phyloP scores from a whole-genome alignment of 2,113 vertebrate genomes.

The Amphiprion ocellaris region DNA sequence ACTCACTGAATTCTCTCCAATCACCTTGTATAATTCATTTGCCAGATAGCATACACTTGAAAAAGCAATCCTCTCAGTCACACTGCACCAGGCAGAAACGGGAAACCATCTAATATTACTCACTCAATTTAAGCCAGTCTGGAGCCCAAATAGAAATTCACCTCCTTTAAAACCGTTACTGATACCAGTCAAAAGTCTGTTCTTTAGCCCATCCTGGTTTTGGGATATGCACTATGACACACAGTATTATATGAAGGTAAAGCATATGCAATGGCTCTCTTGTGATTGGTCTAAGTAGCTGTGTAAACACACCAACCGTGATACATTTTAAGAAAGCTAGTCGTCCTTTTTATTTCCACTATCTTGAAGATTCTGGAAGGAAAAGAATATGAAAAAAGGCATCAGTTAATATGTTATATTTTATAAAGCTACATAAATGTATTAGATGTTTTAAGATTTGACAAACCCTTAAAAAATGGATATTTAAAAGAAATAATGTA shows the following conservation, averaged over 20 bases:
- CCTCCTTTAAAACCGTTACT: conserved; percentile 21
- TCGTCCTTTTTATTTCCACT: conserved; percentile 75
- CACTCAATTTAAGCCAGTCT: not conserved
- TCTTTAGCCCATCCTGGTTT: not conserved
- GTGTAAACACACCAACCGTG: conserved; percentile 9
- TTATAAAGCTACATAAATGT: not conserved
- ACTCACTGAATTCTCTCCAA: conserved; percentile 2
- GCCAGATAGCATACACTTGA: not conserved
- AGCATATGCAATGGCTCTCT: conserved; percentile 14
- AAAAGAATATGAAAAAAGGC: not conserved
- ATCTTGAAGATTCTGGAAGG: conserved; percentile 70
- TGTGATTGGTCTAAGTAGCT: not conserved
- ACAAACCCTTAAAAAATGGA: not conserved
- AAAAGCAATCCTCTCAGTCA: conserved; percentile 30
- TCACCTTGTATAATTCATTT: conserved; percentile 4
- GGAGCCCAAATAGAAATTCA: not conserved
- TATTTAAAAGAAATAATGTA: not conserved
- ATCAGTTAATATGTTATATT: not conserved
- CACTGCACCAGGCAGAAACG: conserved; percentile 23
- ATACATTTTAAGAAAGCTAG: conserved; percentile 29
- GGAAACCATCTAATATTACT: conserved; percentile 14
- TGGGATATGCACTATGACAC: conserved; percentile 17
- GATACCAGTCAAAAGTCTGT: not conserved
- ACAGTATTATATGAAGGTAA: not conserved
- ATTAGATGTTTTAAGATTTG: not conserved